Base-by-base conservation (phyloP, 1,140 invertebrate genomes). In the Pygmarrhopalites habei region DNA sequence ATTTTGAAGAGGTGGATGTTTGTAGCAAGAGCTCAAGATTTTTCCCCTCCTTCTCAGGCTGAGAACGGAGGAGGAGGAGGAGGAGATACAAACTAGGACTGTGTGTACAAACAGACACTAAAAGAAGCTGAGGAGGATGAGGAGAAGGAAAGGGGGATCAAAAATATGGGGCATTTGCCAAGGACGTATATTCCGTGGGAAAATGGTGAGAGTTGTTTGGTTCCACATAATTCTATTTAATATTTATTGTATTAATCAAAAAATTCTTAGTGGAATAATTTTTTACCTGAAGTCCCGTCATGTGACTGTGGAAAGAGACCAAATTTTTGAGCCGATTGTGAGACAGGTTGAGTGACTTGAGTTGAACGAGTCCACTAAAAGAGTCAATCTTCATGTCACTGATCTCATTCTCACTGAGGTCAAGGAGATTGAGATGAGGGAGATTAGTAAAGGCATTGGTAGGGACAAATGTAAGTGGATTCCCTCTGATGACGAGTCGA, bases 371-470 rank as follows among this genome's bases (percentile, higher is more conserved):
- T 3, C 90, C 90, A 72, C 86, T 84, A 10, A 94, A 77, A 57
- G 91, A 79, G 74, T 95, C 91, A 73, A 88, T 85, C 0, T 90
- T 90, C 64, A 95, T 72, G 57, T 88, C 81, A 75, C 92, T 90
- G 67, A 94, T 74, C 71, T 88, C 85, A 74, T 95, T 94, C 60
- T 83, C 78, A 53, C 89, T 88, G 19, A 95, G 77, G 75, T 94
- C 89, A 5, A 95, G 79, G 0, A 83, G 84, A n/a, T 87, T 77
- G 43, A 95, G 78, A 73, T 85, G 84, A 15, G 82, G 81, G 19
- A 95, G 76, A 62, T 83, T 84, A 41, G 82, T 81, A 73, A 95
- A 94, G 32, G 90, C 87, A 1, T 89, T 86, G 0, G 90, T 89
- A 0, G 90, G 92, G 55, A 94, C 81, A 64, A 87, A 80, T 3